These are phyloP conservation scores for Sminthopsis crassicaudata DNA, from an alignment of 2,113 vertebrate genomes.

Conservation along the genomic window DNA sequence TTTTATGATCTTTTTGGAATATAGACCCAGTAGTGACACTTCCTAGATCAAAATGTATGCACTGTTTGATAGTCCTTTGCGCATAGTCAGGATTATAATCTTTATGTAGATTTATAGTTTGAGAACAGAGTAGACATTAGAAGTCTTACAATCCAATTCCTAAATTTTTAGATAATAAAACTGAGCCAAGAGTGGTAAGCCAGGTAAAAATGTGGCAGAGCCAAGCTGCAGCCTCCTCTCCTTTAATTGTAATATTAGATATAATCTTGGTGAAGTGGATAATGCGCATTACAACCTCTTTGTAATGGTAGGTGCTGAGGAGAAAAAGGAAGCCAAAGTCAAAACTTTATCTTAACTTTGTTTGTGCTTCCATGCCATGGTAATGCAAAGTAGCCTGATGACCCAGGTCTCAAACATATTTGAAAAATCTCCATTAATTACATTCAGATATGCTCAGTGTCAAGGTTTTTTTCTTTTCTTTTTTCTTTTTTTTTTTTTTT, in stretches of 20 bases:
- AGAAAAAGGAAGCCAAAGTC: fast-evolving
- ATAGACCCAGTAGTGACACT: no score
- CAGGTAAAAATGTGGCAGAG: neutral
- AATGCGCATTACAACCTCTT: neutral
- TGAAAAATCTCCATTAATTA: no score
- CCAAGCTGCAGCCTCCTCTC: neutral
- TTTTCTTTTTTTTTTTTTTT: neutral
- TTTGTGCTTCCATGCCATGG: neutral
- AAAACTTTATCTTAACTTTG: neutral
- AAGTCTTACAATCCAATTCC: neutral
- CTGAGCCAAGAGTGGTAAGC: neutral
- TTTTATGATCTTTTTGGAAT: no score
- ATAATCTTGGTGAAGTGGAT: neutral
- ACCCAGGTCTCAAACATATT: neutral
- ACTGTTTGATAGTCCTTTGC: no score
- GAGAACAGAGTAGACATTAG: neutral
- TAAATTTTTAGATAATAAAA: neutral
- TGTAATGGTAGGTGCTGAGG: no score
- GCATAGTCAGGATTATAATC: neutral
- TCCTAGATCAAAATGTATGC: no score
- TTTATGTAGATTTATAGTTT: neutral
- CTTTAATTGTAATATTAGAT: neutral
- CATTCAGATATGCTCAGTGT: neutral
- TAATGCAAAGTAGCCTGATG: neutral
- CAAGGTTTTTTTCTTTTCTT: neutral